Evolutionary conservation across 2,888 invertebrate species (phyloP), one percentile per base, ranked within the genome.

Genomic region (Chrysotoxum bicinctum): DNA sequence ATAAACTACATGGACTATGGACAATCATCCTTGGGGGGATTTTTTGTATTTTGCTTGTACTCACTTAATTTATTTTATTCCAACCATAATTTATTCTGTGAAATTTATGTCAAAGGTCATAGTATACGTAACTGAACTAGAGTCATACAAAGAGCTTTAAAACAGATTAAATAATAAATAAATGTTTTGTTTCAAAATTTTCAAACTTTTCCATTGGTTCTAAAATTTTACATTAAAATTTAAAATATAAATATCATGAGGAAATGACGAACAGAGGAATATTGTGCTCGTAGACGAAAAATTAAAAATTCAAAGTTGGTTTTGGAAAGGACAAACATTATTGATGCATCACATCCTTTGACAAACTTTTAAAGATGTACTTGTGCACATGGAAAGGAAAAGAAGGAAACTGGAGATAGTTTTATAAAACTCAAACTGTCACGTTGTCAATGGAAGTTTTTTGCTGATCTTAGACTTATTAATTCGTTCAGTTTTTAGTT

Each of bases 1-100:
- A 10, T 45, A 58, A 62, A 43, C 62, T 43, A 62, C 62, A 62
- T 43, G 60, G 19, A 54, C 54, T 26, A 26, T 60, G 60, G 54
- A 30, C 54, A 10, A 16, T 12, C 62, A 43, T 45, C 30, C 43
- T 45, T 62, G 26, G 30, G 23, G 26, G 26, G n/a, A 12, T 40
- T 40, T 40, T 12, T 37, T 37, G 6, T 30, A 12, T 32, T 12
- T 56, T 56, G 32, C 56, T 56, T 56, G 19, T 56, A 56, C n/a
- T 26, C 10, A 23, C 60, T 40, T 40, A 43, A 37, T 60, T 62
- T 62, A 43, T 62, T 62, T 43, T 43, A 62, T 62, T 43, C 62
- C 26, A 43, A 45, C 16, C 43, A 26, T 62, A 62, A 62, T 43
- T 62, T 62, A 62, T 43, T 62, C 62, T 30, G 12, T n/a, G 14